Evolutionary conservation across 1,140 invertebrate genomes (phyloP), one percentile per base, ranked within the genome.

Genomic region (Mercenaria mercenaria): DNA sequence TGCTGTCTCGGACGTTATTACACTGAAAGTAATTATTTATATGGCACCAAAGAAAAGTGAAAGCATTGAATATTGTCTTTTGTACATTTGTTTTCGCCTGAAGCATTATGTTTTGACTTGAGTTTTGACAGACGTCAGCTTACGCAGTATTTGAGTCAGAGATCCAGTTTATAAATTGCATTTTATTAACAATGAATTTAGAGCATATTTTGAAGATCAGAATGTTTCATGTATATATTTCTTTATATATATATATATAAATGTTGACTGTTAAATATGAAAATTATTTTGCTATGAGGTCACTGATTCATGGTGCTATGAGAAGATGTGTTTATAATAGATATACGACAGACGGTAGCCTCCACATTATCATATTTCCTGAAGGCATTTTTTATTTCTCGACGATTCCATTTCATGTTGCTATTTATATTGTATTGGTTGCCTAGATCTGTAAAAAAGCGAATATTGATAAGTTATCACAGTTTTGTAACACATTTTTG

Each of bases 271-370:
- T 72, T 72, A 39, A 18, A 37, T 72, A 41, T 72, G 32, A 39
- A 72, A 72, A 32, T 72, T 29, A 15, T 72, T 72, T 72, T 72
- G 67, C 67, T 72, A 72, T 72, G 11, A 72, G 1, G 67, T 72
- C 67, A 72, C 61, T 72, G 34, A 72, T 37, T 72, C 18, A 3
- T 72, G 61, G 61, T 67, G 61, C 61, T 67, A 67, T 11, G 10
- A 29, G 29, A 37, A 32, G 11, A 29, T 67, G n/a, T 67, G 32
- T n/a, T 67, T 32, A 32, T 32, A 18, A 29, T 8, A 11, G 2
- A n/a, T 67, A 6, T 67, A 10, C 29, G 32, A 37, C 26, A 18
- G 26, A 32, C 2, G 32, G 26, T 23, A 8, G 3, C 32, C 8
- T n/a, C 1, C n/a, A 32, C 11, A 1, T 32, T 20, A 32, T 67